A percentile compares a stretch with the other conserved stretches of the same genome.
phyloP scores from a whole-genome alignment of 2,113 vertebrate genomes.

The Laticauda colubrina region DNA sequence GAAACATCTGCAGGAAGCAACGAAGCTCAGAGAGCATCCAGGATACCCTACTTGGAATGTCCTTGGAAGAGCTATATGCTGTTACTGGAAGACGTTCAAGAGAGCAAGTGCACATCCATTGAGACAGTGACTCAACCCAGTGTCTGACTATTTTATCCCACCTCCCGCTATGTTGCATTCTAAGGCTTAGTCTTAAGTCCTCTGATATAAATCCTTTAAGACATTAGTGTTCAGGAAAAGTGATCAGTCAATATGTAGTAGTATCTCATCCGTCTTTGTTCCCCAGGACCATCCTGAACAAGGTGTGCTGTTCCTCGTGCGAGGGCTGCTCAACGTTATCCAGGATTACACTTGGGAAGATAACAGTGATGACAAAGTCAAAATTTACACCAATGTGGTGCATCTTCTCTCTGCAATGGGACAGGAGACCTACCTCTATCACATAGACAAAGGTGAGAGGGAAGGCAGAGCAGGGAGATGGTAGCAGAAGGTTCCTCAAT shows the following conservation, averaged over 20 bases:
- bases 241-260: too few relatives aligned
- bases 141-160: background rate
- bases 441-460: slow-evolving; percentile 77
- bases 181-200: background rate
- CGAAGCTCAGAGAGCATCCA: too few relatives aligned
- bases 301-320: slow-evolving; percentile 90
- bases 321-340: slow-evolving; percentile 92
- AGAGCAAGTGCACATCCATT: background rate
- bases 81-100: background rate
- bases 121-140: background rate
- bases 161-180: background rate
- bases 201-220: background rate
- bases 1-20: too few relatives aligned
- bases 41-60: background rate
- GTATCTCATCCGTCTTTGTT: background rate
- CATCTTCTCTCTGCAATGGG: slow-evolving; percentile 91
- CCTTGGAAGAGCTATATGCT: background rate
- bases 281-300: slow-evolving; percentile 94
- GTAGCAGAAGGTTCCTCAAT: accelerated
- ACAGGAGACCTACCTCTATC: slow-evolving; percentile 86
- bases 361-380: slow-evolving; percentile 85
- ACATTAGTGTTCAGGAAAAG: too few relatives aligned
- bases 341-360: slow-evolving; percentile 99
- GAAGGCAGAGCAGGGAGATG: background rate
- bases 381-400: slow-evolving; percentile 86